Percentiles rank a stretch among this genome's conserved stretches.
phyloP scores from a whole-genome alignment of 1,140 invertebrate genomes.

The Gryon sp. region DNA sequence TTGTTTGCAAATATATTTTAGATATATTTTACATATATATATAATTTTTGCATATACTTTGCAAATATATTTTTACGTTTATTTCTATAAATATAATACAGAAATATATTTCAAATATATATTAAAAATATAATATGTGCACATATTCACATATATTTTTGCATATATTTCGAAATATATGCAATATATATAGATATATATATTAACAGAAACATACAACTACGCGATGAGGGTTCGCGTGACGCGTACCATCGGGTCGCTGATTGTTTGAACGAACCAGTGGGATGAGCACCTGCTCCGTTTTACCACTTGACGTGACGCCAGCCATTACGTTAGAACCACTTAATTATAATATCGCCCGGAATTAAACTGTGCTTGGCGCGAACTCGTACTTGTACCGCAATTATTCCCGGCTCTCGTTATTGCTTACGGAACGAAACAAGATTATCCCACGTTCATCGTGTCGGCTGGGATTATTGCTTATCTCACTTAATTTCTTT shows the following conservation, averaged over 20 bases:
- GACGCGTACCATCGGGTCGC: conserved; percentile 76
- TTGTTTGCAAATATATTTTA: too few species aligned
- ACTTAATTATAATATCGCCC: conserved; percentile 80
- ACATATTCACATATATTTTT: too few species aligned
- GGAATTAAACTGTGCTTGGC: conserved; percentile 78
- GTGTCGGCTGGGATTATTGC: conserved; percentile 43
- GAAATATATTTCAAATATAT: too few species aligned
- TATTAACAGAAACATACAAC: too few species aligned
- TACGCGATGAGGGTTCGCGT: conserved; percentile 68
- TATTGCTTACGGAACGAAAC: conserved; percentile 72
- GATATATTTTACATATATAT: too few species aligned
- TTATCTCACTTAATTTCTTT: conserved; percentile 41
- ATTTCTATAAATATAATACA: too few species aligned
- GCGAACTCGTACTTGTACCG: conserved; percentile 77
- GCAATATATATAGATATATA: too few species aligned
- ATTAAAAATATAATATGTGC: too few species aligned
- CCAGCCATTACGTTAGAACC: conserved; percentile 77
- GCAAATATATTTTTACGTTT: too few species aligned
- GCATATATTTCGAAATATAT: too few species aligned
- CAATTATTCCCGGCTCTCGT: conserved; percentile 73
- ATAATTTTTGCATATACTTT: too few species aligned
- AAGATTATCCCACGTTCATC: conserved; percentile 60
- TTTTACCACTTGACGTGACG: conserved; percentile 77
- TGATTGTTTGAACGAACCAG: conserved; percentile 76
- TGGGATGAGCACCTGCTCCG: conserved; percentile 72